A percentile compares a stretch with the other conserved stretches of the same genome.
phyloP scores from a whole-genome alignment of 2,797 vertebrate species.

The Toxotes lorentzi region DNA sequence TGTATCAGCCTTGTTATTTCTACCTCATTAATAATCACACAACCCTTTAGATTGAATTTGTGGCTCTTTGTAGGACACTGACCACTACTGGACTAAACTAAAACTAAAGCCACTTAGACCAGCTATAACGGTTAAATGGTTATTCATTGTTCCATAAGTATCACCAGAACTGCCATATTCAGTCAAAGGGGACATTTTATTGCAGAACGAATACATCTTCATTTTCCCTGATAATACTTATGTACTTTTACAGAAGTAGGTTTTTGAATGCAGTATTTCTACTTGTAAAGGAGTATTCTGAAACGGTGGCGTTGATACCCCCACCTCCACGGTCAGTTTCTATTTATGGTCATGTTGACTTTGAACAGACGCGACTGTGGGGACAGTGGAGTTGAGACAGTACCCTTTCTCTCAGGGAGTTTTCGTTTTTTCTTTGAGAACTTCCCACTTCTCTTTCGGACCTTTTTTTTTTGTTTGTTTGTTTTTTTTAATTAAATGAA shows the following conservation, averaged over 20 bases:
- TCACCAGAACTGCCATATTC: no score
- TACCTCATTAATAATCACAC: not conserved
- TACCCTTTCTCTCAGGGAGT: not conserved
- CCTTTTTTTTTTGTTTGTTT: no score
- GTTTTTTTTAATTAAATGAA: fast-evolving
- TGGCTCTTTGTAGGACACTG: not conserved
- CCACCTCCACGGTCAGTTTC: not conserved
- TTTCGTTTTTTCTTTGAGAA: not conserved
- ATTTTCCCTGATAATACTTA: not conserved
- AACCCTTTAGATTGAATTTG: not conserved
- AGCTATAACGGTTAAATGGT: not conserved
- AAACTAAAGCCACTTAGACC: not conserved
- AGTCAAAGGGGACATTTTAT: not conserved
- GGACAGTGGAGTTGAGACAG: not conserved
- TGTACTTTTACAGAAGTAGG: not conserved
- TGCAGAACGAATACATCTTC: no score
- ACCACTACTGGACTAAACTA: not conserved
- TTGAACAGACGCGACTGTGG: no score
- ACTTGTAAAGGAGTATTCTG: no score
- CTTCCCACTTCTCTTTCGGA: not conserved
- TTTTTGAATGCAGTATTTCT: not conserved
- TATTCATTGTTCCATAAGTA: not conserved
- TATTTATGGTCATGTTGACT: not conserved
- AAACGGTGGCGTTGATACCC: no score
- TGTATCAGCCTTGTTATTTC: not conserved